Evolutionary conservation across 2,888 invertebrate genomes (phyloP).

Genomic region (Bembecia ichneumoniformis): DNA sequence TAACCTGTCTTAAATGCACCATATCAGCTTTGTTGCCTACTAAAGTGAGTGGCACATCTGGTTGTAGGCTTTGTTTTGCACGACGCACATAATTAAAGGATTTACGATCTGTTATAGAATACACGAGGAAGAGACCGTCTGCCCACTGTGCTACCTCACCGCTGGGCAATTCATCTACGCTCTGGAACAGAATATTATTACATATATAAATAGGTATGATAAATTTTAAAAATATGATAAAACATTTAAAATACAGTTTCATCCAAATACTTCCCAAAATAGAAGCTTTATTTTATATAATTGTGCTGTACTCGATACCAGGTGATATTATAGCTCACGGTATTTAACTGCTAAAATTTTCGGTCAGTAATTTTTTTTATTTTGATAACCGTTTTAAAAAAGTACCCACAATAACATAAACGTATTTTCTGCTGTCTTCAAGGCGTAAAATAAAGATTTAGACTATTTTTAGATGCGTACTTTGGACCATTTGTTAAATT

Average conservation of each 20-base stretch:
- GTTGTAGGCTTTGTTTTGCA: constrained; percentile 78
- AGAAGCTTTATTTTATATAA: no score
- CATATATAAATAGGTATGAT: not conserved
- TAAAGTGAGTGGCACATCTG: constrained; percentile 85
- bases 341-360: no score
- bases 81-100: constrained; percentile 88
- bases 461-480: no score
- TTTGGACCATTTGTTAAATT: no score
- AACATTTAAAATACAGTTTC: not conserved
- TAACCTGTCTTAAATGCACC: constrained; percentile 86
- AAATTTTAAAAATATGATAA: not conserved
- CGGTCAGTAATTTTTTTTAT: no score
- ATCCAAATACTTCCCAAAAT: not conserved
- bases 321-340: no score
- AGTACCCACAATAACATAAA: no score
- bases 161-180: constrained; percentile 79
- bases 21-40: constrained; percentile 93
- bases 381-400: no score
- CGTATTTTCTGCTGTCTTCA: no score
- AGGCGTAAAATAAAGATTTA: no score
- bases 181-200: constrained; percentile 62
- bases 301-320: no score
- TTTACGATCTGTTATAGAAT: constrained; percentile 89
- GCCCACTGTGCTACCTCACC: constrained; percentile 89
- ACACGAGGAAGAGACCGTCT: constrained; percentile 89